Percentiles rank a stretch among this genome's conserved stretches.
Conservation (phyloP, 2,888 invertebrate species). For the Ophion ellenae region DNA sequence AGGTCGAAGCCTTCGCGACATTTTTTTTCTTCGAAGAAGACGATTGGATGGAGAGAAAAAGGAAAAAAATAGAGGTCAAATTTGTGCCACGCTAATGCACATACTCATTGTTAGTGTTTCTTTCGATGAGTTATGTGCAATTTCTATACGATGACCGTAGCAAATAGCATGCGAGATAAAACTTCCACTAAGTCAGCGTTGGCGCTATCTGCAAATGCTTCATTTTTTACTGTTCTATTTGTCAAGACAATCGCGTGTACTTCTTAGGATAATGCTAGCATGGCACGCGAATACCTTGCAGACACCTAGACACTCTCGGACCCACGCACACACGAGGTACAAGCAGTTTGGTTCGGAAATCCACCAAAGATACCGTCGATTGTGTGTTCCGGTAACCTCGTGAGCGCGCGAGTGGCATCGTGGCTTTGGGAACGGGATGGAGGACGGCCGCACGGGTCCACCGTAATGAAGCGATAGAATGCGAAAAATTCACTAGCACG, state of each 20-base stretch:
- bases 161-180: not conserved
- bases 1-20: too few species aligned
- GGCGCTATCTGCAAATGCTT: not conserved
- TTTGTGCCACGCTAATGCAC: too few species aligned
- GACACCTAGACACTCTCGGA: not conserved
- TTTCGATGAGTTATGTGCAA: not conserved
- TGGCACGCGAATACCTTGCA: not conserved
- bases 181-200: not conserved
- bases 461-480: conserved; percentile 81
- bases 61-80: too few species aligned
- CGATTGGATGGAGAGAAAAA: too few species aligned
- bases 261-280: not conserved
- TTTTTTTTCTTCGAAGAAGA: too few species aligned
- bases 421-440: conserved; percentile 34
- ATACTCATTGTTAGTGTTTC: too few species aligned
- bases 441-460: conserved; percentile 28
- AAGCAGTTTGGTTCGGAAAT: conserved; percentile 3
- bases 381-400: conserved; percentile 42
- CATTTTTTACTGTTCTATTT: not conserved
- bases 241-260: not conserved
- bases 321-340: not conserved
- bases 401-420: conserved; percentile 28
- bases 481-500: conserved; percentile 79
- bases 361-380: conserved; percentile 7
- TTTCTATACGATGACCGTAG: not conserved